Base-by-base conservation (phyloP, 2,888 invertebrate genomes). In the Alsophila aescularia region DNA sequence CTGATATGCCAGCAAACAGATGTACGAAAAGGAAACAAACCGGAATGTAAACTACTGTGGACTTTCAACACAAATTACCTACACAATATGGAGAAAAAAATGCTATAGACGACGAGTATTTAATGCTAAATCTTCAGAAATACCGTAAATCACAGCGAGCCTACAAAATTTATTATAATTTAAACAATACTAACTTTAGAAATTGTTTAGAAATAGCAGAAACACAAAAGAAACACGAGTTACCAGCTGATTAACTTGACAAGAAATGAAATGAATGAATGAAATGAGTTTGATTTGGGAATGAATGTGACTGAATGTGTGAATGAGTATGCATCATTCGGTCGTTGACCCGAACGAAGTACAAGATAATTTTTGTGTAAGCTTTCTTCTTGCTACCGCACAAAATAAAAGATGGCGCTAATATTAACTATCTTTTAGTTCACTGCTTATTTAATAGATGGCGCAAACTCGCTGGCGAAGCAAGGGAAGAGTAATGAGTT, bases 231-330 rank as follows among this genome's bases (percentile, higher is more conserved):
- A 40, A 44, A 53, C 54, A 61, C 61, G 39, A 58, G 49, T 45
- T 16, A 56, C 53, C 73, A 73, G 72, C 72, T 70, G 69, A 56
- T 69, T 57, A 53, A 52, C 57, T 51, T 53, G 52, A 62, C 58
- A 60, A 53, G 43, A 53, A 57, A 60, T 53, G 36, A 55, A 54
- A 13, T 35, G 34, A 53, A 39, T 35, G 39, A 44, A 13, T 1
- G 13, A 12, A 39, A 18, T 39, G 3, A n/a, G 8, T 10, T 10
- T 29, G 10, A 3, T 7, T n/a, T n/a, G n/a, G n/a, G 48, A 48
- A 39, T 48, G 43, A 48, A 42, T 15, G 10, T 16, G 13, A 27
- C 10, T 27, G 12, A 18, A 1, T 2, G 2, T n/a, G 2, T 45
- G 52, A 49, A 39, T 29, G 21, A 44, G 6, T 45, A 13, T 13